These are phyloP conservation scores for Scomber colias DNA, from an alignment of 2,113 vertebrate genomes.

Conservation along the genomic window DNA sequence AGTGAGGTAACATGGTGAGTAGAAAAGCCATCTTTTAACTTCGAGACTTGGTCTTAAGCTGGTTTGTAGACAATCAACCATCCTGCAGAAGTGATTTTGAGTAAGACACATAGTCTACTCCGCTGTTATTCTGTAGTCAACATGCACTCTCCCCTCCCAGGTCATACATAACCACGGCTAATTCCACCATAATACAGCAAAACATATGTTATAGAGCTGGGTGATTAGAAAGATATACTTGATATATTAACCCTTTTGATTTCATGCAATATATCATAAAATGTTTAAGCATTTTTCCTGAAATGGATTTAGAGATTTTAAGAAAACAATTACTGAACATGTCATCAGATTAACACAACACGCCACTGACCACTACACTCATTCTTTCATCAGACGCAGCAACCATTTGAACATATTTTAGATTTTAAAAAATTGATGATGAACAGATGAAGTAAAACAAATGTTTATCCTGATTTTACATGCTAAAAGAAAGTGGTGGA, in stretches of 20 bases:
- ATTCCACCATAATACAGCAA: no score
- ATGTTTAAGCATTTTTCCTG: background rate
- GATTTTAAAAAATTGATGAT: no score
- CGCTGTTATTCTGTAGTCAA: background rate
- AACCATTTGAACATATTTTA: no score
- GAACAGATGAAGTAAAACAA: no score
- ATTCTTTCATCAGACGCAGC: no score
- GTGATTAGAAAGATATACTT: no score
- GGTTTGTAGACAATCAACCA: conserved; percentile 25
- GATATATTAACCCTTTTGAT: background rate
- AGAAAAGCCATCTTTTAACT: conserved; percentile 24
- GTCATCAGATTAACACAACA: background rate
- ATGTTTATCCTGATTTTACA: no score
- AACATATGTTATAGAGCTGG: background rate
- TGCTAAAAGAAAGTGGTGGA: no score
- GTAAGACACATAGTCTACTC: background rate
- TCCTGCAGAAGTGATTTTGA: conserved; percentile 22
- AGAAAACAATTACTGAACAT: background rate
- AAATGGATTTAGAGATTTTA: background rate
- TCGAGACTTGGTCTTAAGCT: background rate
- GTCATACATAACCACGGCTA: no score
- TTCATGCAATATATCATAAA: background rate
- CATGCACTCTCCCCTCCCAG: background rate
- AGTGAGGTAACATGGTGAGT: background rate
- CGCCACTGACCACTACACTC: no score